Base-by-base conservation (phyloP, 53 echinoderm and acorn worm species). In the Holothuria scabra region DNA sequence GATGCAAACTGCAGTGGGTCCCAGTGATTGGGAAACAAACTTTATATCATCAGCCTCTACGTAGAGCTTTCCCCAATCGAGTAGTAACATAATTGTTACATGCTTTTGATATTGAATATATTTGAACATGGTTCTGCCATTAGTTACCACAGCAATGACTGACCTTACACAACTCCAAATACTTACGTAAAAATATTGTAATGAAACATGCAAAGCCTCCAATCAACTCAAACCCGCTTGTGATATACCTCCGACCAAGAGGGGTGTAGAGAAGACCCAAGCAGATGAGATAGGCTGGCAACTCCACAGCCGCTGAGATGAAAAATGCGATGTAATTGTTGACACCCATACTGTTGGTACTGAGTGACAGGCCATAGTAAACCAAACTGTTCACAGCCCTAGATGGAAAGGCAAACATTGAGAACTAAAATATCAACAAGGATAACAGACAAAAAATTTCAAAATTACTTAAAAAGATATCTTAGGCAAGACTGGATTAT, bases 331-430 rank as follows among this genome's bases (percentile, higher is more conserved):
- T 48, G 46, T 81, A 81, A 49, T 25, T 61, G 28, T 81, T 65
- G 12, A 61, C 65, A 10, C 63, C 82, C 62, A 81, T 26, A 37
- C 22, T 24, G 34, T 23, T 46, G 22, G 82, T 81, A 61, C 62
- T 81, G 1, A 81, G 26, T 20, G 82, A 81, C 9, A 81, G 46
- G 3, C 64, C 64, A 34, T 81, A 81, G 46, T 81, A 81, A 19
- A 81, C 64, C 62, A 81, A 46, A 28, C 82, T 81, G 60, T 81
- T 81, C 7, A 81, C 64, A 81, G 46, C 62, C 82, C 82, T 81
- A 18, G 23, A 38, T 2, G 41, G 38, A 41, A 32, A 37, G 32
- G 26, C 8, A 24, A 32, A 70, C 1, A 6, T 35, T 41, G 10
- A 5, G 2, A 41, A 41, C 41, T 41, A 41, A 41, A 41, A 41